Evolutionary conservation across 2,888 invertebrate species (phyloP).

Genomic region (Dioctria linearis): DNA sequence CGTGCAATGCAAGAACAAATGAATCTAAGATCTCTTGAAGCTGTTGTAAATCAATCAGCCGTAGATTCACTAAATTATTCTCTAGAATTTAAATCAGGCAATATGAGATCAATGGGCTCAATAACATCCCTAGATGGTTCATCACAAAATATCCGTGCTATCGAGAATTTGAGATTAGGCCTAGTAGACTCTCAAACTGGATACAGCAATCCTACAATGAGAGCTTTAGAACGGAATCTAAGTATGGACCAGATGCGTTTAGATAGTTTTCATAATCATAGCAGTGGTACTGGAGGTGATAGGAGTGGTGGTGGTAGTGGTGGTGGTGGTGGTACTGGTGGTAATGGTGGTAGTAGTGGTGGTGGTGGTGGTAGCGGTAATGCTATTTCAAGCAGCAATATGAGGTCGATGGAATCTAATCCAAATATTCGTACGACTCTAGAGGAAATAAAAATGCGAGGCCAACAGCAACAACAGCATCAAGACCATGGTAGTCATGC

Average conservation of each 20-base stretch:
- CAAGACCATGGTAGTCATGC: constrained; percentile 54
- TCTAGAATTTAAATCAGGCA: constrained; percentile 59
- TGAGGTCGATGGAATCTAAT: constrained; percentile 61
- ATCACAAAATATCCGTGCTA: constrained; percentile 58
- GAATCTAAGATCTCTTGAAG: constrained; percentile 69
- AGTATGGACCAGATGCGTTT: constrained; percentile 64
- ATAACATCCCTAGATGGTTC: constrained; percentile 60
- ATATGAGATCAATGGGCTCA: constrained; percentile 60
- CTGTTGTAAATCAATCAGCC: constrained; percentile 60
- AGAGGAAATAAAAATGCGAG: constrained; percentile 59
- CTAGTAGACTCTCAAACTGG: constrained; percentile 37
- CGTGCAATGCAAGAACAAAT: constrained; percentile 72
- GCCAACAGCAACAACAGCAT: background rate
- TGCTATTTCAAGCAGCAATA: constrained; percentile 52
- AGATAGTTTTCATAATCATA: constrained; percentile 22
- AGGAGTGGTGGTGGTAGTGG: background rate
- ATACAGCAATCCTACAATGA: constrained; percentile 56
- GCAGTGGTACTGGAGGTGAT: background rate
- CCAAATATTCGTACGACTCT: constrained; percentile 59
- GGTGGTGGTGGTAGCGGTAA: background rate
- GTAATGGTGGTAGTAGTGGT: constrained; percentile 17
- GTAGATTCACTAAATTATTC: constrained; percentile 57
- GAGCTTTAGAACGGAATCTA: constrained; percentile 66
- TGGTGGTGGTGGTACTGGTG: background rate
- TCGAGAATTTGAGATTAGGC: constrained; percentile 58